Evolutionary conservation across 2,797 vertebrate species (phyloP).

Genomic region (Darevskia mixta): DNA sequence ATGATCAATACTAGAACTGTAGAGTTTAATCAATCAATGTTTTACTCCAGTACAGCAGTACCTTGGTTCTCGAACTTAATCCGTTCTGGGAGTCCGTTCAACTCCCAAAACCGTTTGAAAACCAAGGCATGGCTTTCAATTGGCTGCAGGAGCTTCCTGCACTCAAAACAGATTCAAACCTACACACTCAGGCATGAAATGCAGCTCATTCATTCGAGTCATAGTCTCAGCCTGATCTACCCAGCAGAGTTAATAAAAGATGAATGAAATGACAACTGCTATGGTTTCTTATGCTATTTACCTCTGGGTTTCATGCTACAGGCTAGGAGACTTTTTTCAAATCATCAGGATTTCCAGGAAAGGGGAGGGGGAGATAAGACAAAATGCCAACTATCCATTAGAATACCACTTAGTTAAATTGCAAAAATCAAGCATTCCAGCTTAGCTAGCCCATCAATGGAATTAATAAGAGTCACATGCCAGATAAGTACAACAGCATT

Average conservation of each 20-base stretch:
- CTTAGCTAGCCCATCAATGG: constrained; percentile 55
- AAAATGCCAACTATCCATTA: background rate
- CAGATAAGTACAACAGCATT: background rate
- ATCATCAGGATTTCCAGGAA: constrained; percentile 1
- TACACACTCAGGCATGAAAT: background rate
- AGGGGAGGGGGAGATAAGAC: background rate
- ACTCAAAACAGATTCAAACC: background rate
- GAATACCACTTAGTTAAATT: constrained; percentile 55
- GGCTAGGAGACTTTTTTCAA: background rate
- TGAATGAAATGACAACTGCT: background rate
- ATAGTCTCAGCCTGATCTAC: background rate
- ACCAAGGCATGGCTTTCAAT: too few relatives aligned
- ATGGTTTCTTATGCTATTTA: background rate
- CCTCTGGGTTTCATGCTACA: background rate
- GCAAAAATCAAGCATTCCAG: constrained; percentile 49
- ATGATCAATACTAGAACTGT: too few relatives aligned
- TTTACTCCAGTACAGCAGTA: background rate
- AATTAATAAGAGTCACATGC: background rate
- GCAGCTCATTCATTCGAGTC: background rate
- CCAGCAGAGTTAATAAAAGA: background rate
- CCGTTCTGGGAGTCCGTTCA: too few relatives aligned
- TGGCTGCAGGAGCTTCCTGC: too few relatives aligned
- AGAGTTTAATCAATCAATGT: background rate
- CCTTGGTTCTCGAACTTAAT: too few relatives aligned
- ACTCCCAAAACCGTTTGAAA: too few relatives aligned